Evolutionary conservation across 2,888 invertebrate species (phyloP), one percentile per base, ranked within the genome.

Genomic region (Hesperia comma): DNA sequence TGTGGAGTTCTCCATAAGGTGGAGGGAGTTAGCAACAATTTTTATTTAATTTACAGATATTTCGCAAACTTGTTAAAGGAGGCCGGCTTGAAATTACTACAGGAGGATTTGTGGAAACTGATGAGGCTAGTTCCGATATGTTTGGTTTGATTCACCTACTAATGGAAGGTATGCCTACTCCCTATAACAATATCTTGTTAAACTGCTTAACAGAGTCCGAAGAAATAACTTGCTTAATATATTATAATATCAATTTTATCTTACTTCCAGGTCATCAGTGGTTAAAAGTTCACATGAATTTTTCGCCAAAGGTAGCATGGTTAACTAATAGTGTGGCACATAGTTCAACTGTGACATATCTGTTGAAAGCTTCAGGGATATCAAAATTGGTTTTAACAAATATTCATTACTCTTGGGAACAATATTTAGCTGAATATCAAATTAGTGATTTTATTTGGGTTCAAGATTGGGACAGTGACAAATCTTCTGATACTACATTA

Each of bases 281-380:
- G 98, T 83, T 98, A 10, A 95, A 95, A 79, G 94, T 95, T 64
- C 95, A 97, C 84, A 88, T 98, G 46, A 97, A 96, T 74, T 95
- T 97, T 33, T 93, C 93, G n/a, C 97, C 98, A 0, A 94, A 94
- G 77, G 88, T 93, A 1, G 97, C 95, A 37, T 99, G 99, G 99
- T 95, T 98, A 0, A 97, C 99, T 6, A 99, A 98, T 86, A 98
- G 98, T 0, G 98, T 99, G 77, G 98, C 98, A 0, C 98, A 99
- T 81, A 98, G 98, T 14, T 95, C 97, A 12, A 98, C 98, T 0
- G 95, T 98, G 79, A 96, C 98, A 0, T 99, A 99, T 81, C 88
- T 99, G 14, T 89, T 99, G 33, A 95, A 96, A 49, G 93, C 95
- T 15, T 94, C 96, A 0, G 97, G 97, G 5, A 94, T 99, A 51